Base-by-base conservation (phyloP, 2,888 invertebrate species). In the Watsonalla cultraria region DNA sequence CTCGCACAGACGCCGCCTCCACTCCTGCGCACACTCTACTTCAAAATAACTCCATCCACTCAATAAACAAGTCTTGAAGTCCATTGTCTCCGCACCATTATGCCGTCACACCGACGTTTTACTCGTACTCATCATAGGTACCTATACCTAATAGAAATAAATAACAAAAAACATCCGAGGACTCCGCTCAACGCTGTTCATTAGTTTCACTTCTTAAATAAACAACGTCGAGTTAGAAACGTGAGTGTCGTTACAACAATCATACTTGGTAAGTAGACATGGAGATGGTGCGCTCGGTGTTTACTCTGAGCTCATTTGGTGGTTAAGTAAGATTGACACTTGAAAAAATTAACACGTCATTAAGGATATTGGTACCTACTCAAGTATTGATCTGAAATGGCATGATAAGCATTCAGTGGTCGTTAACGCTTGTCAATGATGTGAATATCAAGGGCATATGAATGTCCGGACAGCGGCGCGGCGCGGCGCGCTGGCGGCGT, bases 1-100 rank as follows among this genome's bases (percentile, higher is more conserved):
- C 66, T 68, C 61, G 66, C 61, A 61, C 71, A 70, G 84, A 76
- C 86, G 75, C 87, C 90, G 88, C 90, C 90, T 88, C 82, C 86
- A 80, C 84, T 86, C 80, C 77, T 82, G 86, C 83, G 81, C 86
- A 85, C 76, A 82, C 78, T 84, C 82, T 78, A 76, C 81, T 84
- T 84, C 81, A 82, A 83, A 86, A 87, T 86, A 84, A 86, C 88
- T 89, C 88, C 86, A 87, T 87, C 82, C 73, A 79, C 80, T 84
- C 82, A 84, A 88, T 88, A 88, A 89, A 87, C 86, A 86, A 87
- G 88, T 85, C 86, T 86, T 82, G 78, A 82, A 81, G 78, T 82
- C 86, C 86, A 88, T 89, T 89, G 88, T 87, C 83, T 84, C 80
- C 71, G 71, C 70, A 80, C 80, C 79, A 84, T 85, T 84, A 86